A percentile compares a stretch with the other conserved stretches of the same genome.
Evolutionary conservation across 2,113 vertebrate genomes (phyloP).

Genomic region (Pteronura brasiliensis): DNA sequence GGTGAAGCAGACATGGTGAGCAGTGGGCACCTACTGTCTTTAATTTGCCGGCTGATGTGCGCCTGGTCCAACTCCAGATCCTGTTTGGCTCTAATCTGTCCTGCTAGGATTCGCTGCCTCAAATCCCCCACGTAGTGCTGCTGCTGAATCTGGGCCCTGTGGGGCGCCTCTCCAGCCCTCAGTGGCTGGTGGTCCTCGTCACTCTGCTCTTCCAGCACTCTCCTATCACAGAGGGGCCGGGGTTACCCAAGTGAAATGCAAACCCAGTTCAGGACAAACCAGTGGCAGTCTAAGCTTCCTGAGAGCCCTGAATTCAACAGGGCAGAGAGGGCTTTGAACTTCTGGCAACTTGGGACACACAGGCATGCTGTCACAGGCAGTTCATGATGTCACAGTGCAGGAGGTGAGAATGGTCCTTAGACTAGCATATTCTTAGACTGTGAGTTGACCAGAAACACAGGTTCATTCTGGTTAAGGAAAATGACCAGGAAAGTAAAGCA

Average conservation of each 20-base stretch:
- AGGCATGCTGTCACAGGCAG: conserved; percentile 50
- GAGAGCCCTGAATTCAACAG: background rate
- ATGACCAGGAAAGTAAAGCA: background rate
- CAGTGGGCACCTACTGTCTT: conserved; percentile 85
- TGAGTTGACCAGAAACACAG: conserved; percentile 19
- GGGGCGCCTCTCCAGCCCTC: conserved; percentile 68
- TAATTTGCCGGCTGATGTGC: conserved; percentile 83
- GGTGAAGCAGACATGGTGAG: background rate
- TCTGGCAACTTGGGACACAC: conserved; percentile 19
- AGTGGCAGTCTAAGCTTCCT: background rate
- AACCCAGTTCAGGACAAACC: background rate
- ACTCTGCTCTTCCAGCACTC: conserved; percentile 65
- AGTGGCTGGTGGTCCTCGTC: conserved; percentile 71
- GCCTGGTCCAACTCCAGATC: conserved; percentile 89
- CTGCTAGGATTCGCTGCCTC: conserved; percentile 87
- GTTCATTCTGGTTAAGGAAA: conserved; percentile 35
- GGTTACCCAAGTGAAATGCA: conserved; percentile 47
- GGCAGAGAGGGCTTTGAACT: background rate
- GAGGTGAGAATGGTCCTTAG: background rate
- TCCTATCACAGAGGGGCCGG: conserved; percentile 69
- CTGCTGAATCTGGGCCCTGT: conserved; percentile 77
- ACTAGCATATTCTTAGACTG: conserved; percentile 13
- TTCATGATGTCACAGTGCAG: conserved; percentile 64
- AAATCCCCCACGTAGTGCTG: conserved; percentile 87
- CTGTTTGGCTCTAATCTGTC: conserved; percentile 86